These are phyloP conservation scores for Escarpia spicata DNA, from an alignment of 2,888 invertebrate species.

Conservation along the genomic window DNA sequence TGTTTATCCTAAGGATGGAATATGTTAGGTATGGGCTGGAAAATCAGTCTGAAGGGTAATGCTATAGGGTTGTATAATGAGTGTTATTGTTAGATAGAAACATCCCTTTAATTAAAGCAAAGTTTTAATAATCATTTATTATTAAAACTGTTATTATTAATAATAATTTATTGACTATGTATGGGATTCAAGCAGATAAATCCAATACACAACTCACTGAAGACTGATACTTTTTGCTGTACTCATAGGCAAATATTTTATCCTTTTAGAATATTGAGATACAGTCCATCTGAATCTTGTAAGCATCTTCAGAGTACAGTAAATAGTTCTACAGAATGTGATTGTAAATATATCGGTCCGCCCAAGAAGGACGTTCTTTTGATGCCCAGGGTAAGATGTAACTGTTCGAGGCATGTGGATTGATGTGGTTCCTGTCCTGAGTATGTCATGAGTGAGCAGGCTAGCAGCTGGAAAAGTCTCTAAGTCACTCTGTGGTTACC, in stretches of 20 bases:
- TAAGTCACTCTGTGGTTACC: not conserved
- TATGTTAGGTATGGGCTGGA: not conserved
- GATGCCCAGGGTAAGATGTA: not conserved
- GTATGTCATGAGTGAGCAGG: not conserved
- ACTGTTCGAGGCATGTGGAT: not conserved
- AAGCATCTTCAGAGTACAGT: not conserved
- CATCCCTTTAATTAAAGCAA: too few species aligned
- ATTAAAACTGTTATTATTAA: too few species aligned
- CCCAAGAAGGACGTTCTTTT: not conserved
- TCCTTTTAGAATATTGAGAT: not conserved
- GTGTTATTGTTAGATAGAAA: too few species aligned
- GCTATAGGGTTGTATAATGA: not conserved
- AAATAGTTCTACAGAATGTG: constrained; percentile 2
- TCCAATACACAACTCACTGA: not conserved
- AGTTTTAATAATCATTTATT: too few species aligned
- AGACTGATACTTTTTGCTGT: not conserved
- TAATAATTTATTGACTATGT: too few species aligned
- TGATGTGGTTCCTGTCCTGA: not conserved
- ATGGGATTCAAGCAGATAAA: not conserved
- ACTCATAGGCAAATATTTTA: not conserved
- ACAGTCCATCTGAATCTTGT: not conserved
- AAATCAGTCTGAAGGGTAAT: not conserved
- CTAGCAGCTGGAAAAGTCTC: not conserved
- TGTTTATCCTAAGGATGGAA: not conserved
- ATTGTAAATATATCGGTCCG: not conserved